Percentiles rank a stretch among this genome's conserved stretches.
These are phyloP conservation scores for Ceratina japonica DNA, from an alignment of 1,140 invertebrate genomes.

Conservation along the genomic window DNA sequence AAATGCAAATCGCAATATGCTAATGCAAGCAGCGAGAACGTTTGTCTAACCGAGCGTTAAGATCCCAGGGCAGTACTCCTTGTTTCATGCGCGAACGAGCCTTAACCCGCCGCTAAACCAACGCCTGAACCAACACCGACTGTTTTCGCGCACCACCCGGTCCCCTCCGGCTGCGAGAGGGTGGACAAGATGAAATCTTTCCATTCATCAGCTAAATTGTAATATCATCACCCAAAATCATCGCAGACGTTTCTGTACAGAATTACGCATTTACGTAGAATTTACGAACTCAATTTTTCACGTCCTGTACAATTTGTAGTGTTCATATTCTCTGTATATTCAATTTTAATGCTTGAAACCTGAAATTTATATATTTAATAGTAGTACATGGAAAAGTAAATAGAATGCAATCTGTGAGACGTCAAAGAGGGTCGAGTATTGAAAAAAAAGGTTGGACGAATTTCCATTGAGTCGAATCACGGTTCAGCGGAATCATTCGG, in stretches of 20 bases:
- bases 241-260: too few species aligned
- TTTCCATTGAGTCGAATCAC: background rate
- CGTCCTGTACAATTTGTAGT: too few species aligned
- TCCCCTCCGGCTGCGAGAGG: background rate
- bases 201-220: background rate
- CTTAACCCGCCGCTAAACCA: conserved; percentile 69
- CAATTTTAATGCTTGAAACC: too few species aligned
- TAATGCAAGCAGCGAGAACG: conserved; percentile 62
- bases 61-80: conserved; percentile 61
- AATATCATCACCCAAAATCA: background rate
- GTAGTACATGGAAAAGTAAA: too few species aligned
- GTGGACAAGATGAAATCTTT: background rate
- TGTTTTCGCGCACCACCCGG: conserved; percentile 50
- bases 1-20: conserved; percentile 65
- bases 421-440: too few species aligned
- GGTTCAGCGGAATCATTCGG: background rate
- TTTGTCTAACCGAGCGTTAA: conserved; percentile 66
- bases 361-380: too few species aligned
- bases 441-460: background rate
- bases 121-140: conserved; percentile 72
- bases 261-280: too few species aligned
- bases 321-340: too few species aligned
- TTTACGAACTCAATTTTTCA: too few species aligned
- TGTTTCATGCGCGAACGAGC: conserved; percentile 74
- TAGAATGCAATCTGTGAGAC: too few species aligned